Evolutionary conservation across 2,888 invertebrate species (phyloP).

Genomic region (Matsumyia berberina): DNA sequence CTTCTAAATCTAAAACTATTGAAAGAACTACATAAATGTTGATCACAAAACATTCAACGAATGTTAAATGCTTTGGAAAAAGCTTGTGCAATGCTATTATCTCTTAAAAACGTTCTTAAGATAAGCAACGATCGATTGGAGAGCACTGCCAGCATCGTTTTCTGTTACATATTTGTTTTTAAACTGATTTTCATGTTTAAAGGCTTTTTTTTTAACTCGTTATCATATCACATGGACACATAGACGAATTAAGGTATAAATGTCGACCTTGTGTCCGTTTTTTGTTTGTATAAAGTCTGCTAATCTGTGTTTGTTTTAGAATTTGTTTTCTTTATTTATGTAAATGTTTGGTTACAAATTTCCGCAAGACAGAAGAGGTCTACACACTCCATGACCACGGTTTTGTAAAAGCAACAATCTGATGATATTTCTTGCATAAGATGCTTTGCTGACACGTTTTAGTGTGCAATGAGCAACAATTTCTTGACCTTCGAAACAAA

Average conservation of each 20-base stretch:
- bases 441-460: no score
- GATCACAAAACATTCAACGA: no score
- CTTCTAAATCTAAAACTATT: background rate
- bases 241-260: conserved; percentile 7
- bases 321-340: no score
- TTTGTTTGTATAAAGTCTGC: background rate
- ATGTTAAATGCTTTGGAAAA: no score
- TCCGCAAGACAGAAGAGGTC: no score
- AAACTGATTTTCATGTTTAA: background rate
- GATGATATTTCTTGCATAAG: no score
- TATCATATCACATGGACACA: background rate
- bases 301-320: background rate
- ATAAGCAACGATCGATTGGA: conserved; percentile 4
- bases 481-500: no score
- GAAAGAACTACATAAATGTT: no score
- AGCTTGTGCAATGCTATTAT: background rate
- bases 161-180: background rate
- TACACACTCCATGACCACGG: no score
- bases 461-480: no score
- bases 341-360: no score
- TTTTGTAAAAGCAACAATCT: no score
- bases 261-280: background rate
- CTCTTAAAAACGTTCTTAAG: background rate
- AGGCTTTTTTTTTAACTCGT: conserved; percentile 1
- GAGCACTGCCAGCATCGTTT: background rate